These are phyloP conservation scores for Channa maculata DNA, from an alignment of 2,113 vertebrate species.

Conservation along the genomic window DNA sequence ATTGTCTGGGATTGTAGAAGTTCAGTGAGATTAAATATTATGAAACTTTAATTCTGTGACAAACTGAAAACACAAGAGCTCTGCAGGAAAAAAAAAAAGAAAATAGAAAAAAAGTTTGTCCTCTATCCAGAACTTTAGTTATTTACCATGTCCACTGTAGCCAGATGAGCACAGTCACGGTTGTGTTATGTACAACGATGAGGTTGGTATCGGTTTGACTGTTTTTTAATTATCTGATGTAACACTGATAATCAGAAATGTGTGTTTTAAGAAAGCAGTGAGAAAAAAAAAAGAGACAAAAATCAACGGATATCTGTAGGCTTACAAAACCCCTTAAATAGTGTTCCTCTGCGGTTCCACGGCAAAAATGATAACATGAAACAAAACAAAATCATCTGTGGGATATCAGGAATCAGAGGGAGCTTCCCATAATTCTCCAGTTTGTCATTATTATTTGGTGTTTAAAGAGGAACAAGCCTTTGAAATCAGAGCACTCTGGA, in stretches of 20 bases:
- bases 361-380: not conserved
- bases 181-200: not conserved
- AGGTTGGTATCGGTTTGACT: not conserved
- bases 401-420: not conserved
- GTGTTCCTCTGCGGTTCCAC: not conserved
- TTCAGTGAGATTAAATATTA: not conserved
- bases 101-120: too few species aligned
- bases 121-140: too few species aligned
- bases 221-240: not conserved
- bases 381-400: not conserved
- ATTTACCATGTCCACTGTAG: too few species aligned
- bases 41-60: not conserved
- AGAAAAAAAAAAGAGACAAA: not conserved
- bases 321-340: not conserved
- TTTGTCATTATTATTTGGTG: not conserved
- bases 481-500: conserved; percentile 15
- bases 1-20: too few species aligned
- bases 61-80: not conserved
- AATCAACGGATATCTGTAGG: not conserved
- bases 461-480: not conserved
- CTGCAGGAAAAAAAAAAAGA: too few species aligned
- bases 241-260: not conserved
- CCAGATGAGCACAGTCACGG: too few species aligned
- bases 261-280: not conserved
- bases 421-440: not conserved